phyloP scores from a whole-genome alignment of 2,888 invertebrate genomes.

The Andrena bicolor region DNA sequence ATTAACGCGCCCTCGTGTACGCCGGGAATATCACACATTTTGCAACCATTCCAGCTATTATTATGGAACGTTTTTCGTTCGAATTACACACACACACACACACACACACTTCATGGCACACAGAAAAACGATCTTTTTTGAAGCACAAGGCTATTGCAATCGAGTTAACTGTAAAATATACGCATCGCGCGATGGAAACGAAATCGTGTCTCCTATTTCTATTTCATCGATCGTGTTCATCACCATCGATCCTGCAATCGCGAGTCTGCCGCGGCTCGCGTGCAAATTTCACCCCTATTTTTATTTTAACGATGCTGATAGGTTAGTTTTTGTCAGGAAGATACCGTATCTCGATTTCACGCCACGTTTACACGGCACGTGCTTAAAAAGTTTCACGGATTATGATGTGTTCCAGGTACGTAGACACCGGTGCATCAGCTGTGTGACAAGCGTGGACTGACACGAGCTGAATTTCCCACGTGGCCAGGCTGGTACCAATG shows the following conservation, averaged over 20 bases:
- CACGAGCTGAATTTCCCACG: slow-evolving; percentile 51
- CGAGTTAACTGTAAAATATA: slow-evolving; percentile 3
- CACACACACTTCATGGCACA: neutral
- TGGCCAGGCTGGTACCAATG: slow-evolving; percentile 17
- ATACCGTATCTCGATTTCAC: slow-evolving; percentile 14
- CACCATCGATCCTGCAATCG: neutral
- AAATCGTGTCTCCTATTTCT: slow-evolving; percentile 9
- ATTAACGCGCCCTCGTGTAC: neutral
- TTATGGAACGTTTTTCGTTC: neutral
- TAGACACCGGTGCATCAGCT: slow-evolving; percentile 11
- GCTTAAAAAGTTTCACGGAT: slow-evolving; percentile 47
- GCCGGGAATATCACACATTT: neutral
- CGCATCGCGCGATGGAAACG: neutral
- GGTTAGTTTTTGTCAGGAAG: neutral
- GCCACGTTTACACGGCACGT: neutral
- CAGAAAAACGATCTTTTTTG: neutral
- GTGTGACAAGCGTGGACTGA: slow-evolving; percentile 47
- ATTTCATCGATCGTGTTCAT: slow-evolving; percentile 4
- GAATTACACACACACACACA: neutral
- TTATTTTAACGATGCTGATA: neutral
- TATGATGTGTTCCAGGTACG: slow-evolving; percentile 47
- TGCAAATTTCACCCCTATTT: neutral
- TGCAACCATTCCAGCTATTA: neutral
- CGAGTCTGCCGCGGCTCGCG: neutral
- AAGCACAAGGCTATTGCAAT: neutral